Conservation (phyloP, 1,140 invertebrate genomes). For the Bombus pascuorum region DNA sequence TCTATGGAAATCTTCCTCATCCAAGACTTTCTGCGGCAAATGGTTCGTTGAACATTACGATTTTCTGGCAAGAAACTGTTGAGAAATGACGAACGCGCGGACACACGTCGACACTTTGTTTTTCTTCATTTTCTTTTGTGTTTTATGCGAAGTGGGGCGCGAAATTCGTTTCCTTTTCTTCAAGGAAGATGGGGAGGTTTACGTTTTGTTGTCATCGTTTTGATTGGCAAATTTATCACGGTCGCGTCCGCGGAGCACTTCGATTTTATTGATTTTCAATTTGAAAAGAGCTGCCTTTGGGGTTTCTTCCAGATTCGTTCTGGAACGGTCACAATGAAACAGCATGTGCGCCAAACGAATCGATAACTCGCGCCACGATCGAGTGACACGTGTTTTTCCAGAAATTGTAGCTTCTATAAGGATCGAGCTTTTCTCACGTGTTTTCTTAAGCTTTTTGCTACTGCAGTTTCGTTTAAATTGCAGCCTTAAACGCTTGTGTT, state of each 20-base stretch:
- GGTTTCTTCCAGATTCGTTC: conserved; percentile 9
- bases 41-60: not conserved
- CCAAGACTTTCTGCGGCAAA: not conserved
- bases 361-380: conserved; percentile 29
- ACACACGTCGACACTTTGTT: not conserved
- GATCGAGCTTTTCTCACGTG: not conserved
- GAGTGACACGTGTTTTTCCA: conserved; percentile 16
- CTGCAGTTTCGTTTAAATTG: not conserved
- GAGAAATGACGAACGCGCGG: too few species aligned
- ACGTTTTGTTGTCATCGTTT: not conserved
- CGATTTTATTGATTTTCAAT: not conserved
- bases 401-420: not conserved
- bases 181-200: not conserved
- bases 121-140: too few species aligned
- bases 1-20: not conserved
- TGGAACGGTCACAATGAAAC: conserved; percentile 22
- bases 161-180: not conserved
- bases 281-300: not conserved
- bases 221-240: not conserved
- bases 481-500: not conserved
- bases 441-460: not conserved
- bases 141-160: too few species aligned
- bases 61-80: not conserved
- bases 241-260: not conserved
- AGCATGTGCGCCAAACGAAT: conserved; percentile 17